Conservation (phyloP, 1,140 invertebrate species). For the Formica exsecta region DNA sequence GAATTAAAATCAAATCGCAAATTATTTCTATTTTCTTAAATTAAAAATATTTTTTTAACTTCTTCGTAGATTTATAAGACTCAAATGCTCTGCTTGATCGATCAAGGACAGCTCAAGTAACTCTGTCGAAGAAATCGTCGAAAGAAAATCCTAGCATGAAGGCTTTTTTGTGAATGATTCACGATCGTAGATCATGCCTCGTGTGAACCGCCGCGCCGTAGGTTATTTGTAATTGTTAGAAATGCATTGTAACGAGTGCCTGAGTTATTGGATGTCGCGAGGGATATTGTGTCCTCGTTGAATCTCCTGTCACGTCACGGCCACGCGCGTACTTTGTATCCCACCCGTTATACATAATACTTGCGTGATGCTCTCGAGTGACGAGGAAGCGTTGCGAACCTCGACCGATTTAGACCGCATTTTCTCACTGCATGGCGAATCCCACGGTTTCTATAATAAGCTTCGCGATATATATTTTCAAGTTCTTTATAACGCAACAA, state of each 20-base stretch:
- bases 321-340: constrained; percentile 58
- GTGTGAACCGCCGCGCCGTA: constrained; percentile 38
- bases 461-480: constrained; percentile 9
- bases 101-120: not conserved
- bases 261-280: constrained; percentile 63
- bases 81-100: not conserved
- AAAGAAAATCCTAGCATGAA: not conserved
- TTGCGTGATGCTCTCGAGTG: constrained; percentile 35
- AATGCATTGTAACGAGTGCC: constrained; percentile 60
- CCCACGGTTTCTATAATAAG: constrained; percentile 52
- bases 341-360: constrained; percentile 37
- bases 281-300: constrained; percentile 59
- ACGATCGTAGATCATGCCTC: constrained; percentile 55
- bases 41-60: not conserved
- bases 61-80: not conserved
- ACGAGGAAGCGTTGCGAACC: constrained; percentile 48
- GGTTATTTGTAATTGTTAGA: constrained; percentile 66
- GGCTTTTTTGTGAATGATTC: constrained; percentile 45
- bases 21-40: not conserved
- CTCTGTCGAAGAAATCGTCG: not conserved
- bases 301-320: constrained; percentile 58
- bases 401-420: constrained; percentile 51
- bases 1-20: not conserved
- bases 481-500: constrained; percentile 19
- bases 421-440: constrained; percentile 26